phyloP scores from a whole-genome alignment of 2,797 vertebrate genomes.

The Neoniphon sammara region DNA sequence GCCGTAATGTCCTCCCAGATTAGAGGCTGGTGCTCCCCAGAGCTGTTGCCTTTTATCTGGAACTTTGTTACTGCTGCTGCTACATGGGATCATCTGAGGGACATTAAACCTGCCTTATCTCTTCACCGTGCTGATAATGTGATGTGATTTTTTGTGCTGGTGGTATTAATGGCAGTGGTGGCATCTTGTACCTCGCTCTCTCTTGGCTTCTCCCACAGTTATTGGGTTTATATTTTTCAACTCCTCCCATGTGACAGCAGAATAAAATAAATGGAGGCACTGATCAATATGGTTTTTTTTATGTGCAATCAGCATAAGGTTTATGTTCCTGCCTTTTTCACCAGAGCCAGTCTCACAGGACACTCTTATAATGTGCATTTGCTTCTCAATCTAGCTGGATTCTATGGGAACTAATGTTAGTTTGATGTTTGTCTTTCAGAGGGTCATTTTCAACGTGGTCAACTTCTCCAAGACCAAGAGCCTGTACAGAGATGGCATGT shows the following conservation, averaged over 20 bases:
- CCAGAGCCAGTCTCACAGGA: not conserved
- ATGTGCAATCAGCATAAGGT: not conserved
- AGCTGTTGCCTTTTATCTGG: slow-evolving; percentile 69
- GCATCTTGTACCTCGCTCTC: slow-evolving; percentile 11
- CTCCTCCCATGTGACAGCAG: slow-evolving; percentile 4
- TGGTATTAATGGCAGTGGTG: slow-evolving; percentile 16
- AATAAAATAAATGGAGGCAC: not conserved
- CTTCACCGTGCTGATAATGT: slow-evolving; percentile 59
- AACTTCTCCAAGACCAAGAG: slow-evolving; percentile 99
- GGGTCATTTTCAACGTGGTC: slow-evolving; percentile 97
- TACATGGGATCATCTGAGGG: slow-evolving; percentile 72
- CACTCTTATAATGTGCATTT: not conserved
- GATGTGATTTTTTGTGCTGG: slow-evolving; percentile 33
- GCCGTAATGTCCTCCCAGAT: slow-evolving; percentile 72
- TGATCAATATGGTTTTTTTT: not conserved
- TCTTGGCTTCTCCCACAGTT: not conserved
- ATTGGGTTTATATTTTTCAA: not conserved
- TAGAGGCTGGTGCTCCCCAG: slow-evolving; percentile 67
- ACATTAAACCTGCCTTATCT: slow-evolving; percentile 70
- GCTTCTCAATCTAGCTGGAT: not conserved
- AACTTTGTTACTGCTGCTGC: slow-evolving; percentile 70
- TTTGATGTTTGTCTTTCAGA: slow-evolving; percentile 84
- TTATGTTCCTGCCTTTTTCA: not conserved
- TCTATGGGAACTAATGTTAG: not conserved
- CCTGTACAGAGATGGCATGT: slow-evolving; percentile 98